These are phyloP conservation scores for Cyclura pinguis DNA, from an alignment of 2,797 vertebrate species.

Conservation along the genomic window DNA sequence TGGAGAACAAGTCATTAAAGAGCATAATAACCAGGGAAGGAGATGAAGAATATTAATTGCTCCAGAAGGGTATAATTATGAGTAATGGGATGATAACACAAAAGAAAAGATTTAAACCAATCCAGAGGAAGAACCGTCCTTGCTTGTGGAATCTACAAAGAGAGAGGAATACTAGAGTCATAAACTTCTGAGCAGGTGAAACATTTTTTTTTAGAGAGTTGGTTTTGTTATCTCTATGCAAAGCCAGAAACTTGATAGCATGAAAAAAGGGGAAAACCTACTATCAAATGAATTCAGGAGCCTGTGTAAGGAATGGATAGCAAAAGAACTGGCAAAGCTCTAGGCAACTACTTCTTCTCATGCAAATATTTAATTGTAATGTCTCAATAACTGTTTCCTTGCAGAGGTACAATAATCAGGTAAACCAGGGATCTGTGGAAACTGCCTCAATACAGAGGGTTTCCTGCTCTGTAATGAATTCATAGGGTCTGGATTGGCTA, in stretches of 20 bases:
- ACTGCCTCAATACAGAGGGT: too few species aligned
- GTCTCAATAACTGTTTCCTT: too few species aligned
- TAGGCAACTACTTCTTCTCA: not conserved
- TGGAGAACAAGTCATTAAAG: slow-evolving; percentile 45
- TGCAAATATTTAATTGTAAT: not conserved
- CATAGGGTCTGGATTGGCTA: not conserved
- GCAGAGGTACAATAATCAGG: not conserved
- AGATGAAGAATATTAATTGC: slow-evolving; percentile 50
- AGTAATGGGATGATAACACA: slow-evolving; percentile 50
- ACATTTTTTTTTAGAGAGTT: too few species aligned
- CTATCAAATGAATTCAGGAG: not conserved
- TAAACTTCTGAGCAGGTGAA: slow-evolving; percentile 6
- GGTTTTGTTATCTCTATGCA: not conserved
- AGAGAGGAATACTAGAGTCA: not conserved
- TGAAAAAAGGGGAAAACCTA: not conserved
- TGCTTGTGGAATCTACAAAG: not conserved
- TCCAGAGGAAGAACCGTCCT: slow-evolving; percentile 8
- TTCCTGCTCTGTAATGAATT: not conserved
- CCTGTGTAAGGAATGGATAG: not conserved
- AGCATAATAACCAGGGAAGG: slow-evolving; percentile 50
- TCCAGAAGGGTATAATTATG: slow-evolving; percentile 48
- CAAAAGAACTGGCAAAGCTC: not conserved
- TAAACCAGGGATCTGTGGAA: not conserved
- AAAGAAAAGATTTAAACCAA: slow-evolving; percentile 33
- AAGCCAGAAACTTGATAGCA: not conserved